Conservation (phyloP, 2,797 vertebrate genomes). For the Apogon hyalosoma region DNA sequence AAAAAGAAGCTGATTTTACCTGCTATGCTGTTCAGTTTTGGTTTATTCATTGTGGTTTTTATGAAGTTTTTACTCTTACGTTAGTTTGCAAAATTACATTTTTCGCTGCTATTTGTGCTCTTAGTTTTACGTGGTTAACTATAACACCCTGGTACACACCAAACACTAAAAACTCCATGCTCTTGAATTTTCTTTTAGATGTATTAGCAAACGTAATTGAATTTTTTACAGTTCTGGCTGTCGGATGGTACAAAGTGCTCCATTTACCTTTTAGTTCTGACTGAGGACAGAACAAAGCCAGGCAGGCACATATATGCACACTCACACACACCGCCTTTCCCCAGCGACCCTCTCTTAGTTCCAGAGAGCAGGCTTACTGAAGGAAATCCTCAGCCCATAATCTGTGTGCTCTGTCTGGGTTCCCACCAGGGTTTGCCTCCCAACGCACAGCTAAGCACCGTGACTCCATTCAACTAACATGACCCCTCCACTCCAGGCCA, state of each 20-base stretch:
- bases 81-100: too few relatives aligned
- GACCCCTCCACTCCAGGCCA: conserved; percentile 41
- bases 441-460: conserved; percentile 55
- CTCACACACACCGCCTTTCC: conserved; percentile 25
- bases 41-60: too few relatives aligned
- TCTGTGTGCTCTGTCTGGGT: conserved; percentile 58
- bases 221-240: conserved; percentile 5
- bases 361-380: conserved; percentile 66
- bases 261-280: conserved; percentile 12
- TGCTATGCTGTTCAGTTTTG: too few relatives aligned
- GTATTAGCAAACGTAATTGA: conserved; percentile 2
- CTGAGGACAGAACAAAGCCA: not conserved
- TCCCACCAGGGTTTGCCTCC: conserved; percentile 60
- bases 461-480: conserved; percentile 60
- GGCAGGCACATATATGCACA: conserved; percentile 27
- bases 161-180: not conserved
- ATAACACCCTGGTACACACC: not conserved
- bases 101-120: too few relatives aligned
- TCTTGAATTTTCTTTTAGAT: not conserved
- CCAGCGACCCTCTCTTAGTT: conserved; percentile 59
- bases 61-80: too few relatives aligned
- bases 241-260: conserved; percentile 10
- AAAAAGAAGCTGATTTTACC: too few relatives aligned
- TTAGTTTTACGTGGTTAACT: too few relatives aligned
- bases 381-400: conserved; percentile 72